A percentile compares a stretch with the other conserved stretches of the same genome.
phyloP scores from a whole-genome alignment of 2,888 invertebrate species.

The Oscheius sp. region DNA sequence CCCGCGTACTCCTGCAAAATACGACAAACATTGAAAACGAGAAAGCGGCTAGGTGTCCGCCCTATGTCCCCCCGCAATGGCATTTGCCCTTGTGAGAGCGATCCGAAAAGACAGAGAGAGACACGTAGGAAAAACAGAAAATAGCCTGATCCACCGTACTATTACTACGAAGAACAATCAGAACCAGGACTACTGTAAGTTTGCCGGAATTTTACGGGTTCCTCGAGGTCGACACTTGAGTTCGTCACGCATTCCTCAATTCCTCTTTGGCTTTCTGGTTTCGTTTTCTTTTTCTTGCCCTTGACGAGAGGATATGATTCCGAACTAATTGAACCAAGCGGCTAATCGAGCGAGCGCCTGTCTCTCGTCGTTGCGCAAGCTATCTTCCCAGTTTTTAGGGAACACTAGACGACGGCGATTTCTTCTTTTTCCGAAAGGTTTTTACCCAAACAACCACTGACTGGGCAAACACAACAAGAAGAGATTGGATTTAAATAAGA shows the following conservation, averaged over 20 bases:
- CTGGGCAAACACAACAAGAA: neutral
- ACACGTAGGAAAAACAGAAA: neutral
- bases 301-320: neutral
- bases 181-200: no score
- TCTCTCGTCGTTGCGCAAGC: conserved; percentile 21
- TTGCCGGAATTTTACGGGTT: no score
- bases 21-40: no score
- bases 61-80: no score
- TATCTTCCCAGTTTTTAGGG: conserved; percentile 24
- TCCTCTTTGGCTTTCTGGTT: neutral
- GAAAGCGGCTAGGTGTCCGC: no score
- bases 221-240: neutral
- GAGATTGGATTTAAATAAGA: conserved; percentile 13
- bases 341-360: neutral
- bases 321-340: conserved; percentile 22
- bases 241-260: neutral
- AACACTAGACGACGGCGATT: neutral
- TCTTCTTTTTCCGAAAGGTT: no score
- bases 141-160: neutral
- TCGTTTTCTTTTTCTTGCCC: no score
- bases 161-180: no score
- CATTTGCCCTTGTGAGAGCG: no score
- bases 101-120: neutral
- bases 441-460: conserved; percentile 7
- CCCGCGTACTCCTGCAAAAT: no score